Evolutionary conservation across 1,140 invertebrate genomes (phyloP).

Genomic region (Caerostris extrusa): DNA sequence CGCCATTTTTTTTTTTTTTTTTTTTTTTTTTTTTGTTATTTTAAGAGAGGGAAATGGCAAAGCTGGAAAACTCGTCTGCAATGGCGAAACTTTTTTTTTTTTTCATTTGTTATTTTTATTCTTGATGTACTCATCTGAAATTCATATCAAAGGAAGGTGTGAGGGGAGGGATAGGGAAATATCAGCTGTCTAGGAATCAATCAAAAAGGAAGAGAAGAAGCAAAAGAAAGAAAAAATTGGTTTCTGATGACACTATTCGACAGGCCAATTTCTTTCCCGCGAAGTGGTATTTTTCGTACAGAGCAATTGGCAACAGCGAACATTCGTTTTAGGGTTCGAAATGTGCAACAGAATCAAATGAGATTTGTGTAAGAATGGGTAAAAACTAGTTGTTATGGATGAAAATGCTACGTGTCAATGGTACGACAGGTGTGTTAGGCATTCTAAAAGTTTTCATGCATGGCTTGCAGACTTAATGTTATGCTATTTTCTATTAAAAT

Average conservation of each 20-base stretch:
- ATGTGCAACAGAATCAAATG: slow-evolving; percentile 17
- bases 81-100: neutral
- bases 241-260: slow-evolving; percentile 20
- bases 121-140: slow-evolving; percentile 5
- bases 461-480: neutral
- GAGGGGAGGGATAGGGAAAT: neutral
- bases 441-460: neutral
- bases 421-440: neutral
- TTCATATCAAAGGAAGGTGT: neutral
- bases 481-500: neutral
- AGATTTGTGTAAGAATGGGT: neutral
- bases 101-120: neutral
- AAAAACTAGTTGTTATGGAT: neutral
- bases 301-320: slow-evolving; percentile 7
- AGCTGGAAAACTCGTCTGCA: neutral
- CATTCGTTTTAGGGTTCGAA: neutral
- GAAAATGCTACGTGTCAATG: neutral
- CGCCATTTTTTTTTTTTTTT: neutral
- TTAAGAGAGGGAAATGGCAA: neutral
- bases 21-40: neutral
- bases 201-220: neutral
- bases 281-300: neutral
- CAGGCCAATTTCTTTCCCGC: neutral
- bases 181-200: slow-evolving; percentile 7
- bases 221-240: neutral